These are phyloP conservation scores for Drosophila dunni DNA, from an alignment of 1,140 invertebrate species.

Conservation along the genomic window DNA sequence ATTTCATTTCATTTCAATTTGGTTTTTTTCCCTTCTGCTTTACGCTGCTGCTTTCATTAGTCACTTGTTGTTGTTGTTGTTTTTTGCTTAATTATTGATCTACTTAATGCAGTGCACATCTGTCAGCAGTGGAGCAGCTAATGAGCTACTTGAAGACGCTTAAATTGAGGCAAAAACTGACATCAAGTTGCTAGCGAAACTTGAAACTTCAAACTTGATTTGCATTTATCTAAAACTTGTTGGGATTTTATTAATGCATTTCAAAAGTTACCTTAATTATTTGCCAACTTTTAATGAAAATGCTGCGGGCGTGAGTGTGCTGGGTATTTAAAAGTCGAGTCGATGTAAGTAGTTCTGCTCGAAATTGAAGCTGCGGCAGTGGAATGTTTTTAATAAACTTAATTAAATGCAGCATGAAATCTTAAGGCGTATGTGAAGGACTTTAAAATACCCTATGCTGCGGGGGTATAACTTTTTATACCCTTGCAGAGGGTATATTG, in stretches of 20 bases:
- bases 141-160: slow-evolving; percentile 4
- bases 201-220: not conserved
- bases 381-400: no score
- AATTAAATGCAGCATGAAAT: no score
- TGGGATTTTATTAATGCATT: slow-evolving; percentile 5
- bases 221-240: not conserved
- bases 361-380: no score
- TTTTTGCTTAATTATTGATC: slow-evolving; percentile 8
- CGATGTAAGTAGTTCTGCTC: no score
- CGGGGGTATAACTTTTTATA: no score
- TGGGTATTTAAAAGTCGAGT: no score
- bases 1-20: slow-evolving; percentile 72
- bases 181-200: no score
- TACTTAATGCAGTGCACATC: slow-evolving; percentile 3
- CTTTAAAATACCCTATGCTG: no score
- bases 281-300: not conserved
- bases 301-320: no score
- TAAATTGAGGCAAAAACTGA: not conserved
- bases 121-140: slow-evolving; percentile 3
- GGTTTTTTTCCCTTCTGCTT: slow-evolving; percentile 22
- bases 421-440: no score
- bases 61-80: slow-evolving; percentile 42
- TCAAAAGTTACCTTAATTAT: not conserved
- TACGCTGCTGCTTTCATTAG: slow-evolving; percentile 26
- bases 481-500: no score